Conservation (phyloP, 64 coral and sea anemone species). For the Cladopsammia gracilis region DNA sequence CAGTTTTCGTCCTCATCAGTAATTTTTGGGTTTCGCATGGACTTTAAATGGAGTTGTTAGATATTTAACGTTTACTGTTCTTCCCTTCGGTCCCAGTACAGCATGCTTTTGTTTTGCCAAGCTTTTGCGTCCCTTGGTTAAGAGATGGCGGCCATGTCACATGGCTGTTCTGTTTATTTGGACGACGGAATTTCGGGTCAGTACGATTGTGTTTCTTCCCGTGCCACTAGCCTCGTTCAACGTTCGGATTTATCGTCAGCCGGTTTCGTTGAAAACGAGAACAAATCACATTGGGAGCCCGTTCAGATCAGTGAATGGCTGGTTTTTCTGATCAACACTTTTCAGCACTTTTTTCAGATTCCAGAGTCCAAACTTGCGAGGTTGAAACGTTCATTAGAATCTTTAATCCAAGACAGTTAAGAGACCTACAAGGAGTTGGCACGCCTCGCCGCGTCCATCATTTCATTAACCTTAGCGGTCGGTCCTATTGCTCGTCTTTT, state of each 20-base stretch:
- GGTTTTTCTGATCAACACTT: slow-evolving; percentile 27
- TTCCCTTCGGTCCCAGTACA: slow-evolving; percentile 17
- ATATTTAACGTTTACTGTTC: neutral
- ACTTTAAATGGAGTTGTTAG: neutral
- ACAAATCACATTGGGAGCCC: slow-evolving; percentile 48
- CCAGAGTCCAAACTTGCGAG: slow-evolving; percentile 16
- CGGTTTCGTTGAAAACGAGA: slow-evolving; percentile 28
- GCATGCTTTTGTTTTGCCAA: slow-evolving; percentile 28
- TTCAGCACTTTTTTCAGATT: slow-evolving; percentile 22
- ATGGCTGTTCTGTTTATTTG: neutral
- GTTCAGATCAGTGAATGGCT: slow-evolving; percentile 24
- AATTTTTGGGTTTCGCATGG: slow-evolving; percentile 49
- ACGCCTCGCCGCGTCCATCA: slow-evolving; percentile 14
- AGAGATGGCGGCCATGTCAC: slow-evolving; percentile 13
- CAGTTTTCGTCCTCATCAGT: slow-evolving; percentile 17
- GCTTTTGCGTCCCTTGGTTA: slow-evolving; percentile 45
- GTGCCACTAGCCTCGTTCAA: slow-evolving; percentile 27
- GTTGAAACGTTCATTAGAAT: slow-evolving; percentile 20
- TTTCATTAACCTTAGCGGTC: neutral
- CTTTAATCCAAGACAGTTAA: neutral
- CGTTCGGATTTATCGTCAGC: neutral
- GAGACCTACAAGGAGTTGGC: slow-evolving; percentile 14
- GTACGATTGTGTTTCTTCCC: slow-evolving; percentile 32
- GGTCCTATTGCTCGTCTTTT: slow-evolving; percentile 25
- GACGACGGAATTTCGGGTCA: neutral